Evolutionary conservation across 2,113 vertebrate genomes (phyloP).

Genomic region (Microcebus jonahi): DNA sequence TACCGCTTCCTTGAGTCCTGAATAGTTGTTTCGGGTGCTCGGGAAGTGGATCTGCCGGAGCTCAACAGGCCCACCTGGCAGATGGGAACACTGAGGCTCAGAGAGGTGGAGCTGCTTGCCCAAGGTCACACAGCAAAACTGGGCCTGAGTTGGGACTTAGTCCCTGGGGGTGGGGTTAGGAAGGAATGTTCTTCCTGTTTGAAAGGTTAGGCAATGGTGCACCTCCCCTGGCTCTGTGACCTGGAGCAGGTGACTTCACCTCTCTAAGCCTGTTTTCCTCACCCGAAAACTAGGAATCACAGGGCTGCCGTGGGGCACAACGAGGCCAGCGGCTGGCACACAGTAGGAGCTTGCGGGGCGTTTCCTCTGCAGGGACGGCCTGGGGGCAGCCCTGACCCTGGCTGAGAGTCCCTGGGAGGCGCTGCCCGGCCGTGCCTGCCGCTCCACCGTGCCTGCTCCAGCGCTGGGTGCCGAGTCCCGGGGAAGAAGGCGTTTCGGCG

Average conservation of each 20-base stretch:
- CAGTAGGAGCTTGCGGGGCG: background rate
- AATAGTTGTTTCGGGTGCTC: background rate
- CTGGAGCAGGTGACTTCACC: background rate
- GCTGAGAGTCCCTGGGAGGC: accelerated
- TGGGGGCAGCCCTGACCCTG: background rate
- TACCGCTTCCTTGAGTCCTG: background rate
- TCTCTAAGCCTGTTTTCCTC: conserved; percentile 5
- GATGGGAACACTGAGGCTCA: background rate
- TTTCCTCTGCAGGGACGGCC: background rate
- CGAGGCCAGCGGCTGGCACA: accelerated
- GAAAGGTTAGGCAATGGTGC: background rate
- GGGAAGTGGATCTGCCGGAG: background rate
- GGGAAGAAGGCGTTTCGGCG: background rate
- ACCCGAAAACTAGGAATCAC: background rate
- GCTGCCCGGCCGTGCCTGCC: background rate
- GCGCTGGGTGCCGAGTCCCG: background rate
- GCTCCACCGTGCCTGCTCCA: accelerated
- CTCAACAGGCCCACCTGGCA: background rate
- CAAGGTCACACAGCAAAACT: background rate
- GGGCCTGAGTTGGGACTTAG: background rate
- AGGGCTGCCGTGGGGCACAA: background rate
- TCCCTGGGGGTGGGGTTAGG: background rate
- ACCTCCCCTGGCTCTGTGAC: background rate
- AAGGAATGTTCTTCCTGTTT: conserved; percentile 44
- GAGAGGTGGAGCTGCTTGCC: background rate